Base-by-base conservation (phyloP, 1,140 invertebrate species). In the Gonioctena quinquepunctata region DNA sequence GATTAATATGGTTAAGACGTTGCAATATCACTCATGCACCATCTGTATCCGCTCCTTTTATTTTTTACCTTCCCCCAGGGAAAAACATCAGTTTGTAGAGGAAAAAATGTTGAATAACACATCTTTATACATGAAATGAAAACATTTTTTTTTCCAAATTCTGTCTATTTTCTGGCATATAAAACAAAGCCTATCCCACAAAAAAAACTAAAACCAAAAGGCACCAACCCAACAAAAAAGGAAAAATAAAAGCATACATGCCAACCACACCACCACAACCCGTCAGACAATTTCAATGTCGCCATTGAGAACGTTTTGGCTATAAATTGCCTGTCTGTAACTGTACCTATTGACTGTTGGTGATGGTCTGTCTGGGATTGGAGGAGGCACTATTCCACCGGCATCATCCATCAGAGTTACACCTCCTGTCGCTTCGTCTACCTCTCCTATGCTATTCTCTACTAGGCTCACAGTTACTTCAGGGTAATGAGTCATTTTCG, bases 301-400 rank as follows among this genome's bases (percentile, higher is more conserved):
- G 78, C 84, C 86, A 79, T 86, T 86, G 73, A 86, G 83, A 71
- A 87, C 82, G 83, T 88, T 87, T 81, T 88, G 86, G 81, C 86
- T 89, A 84, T 90, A 90, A 83, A 90, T 90, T 80, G 89, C 89
- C 81, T 89, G 87, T 80, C 89, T 87, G 85, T 93, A 93, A 91
- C 92, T 93, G 85, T 93, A 94, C 91, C 92, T 92, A 90, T 93
- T 93, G 81, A 90, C 88, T 21, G 78, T 68, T 23, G 81, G 82
- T 23, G 81, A 81, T 16, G 84, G 78, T 79, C 86, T 79, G 71
- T 87, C 85, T 6, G 86, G 86, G 71, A 85, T 83, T 6, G 84
- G 85, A 57, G 84, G 85, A 73, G 84, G 82, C 70, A 85, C 78
- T 64, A 85, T 76, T 13, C 54, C 61, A 42, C 27, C 69, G 27